These are phyloP conservation scores for Drosophila mojavensis DNA, from an alignment of 1,140 invertebrate genomes.

Conservation along the genomic window DNA sequence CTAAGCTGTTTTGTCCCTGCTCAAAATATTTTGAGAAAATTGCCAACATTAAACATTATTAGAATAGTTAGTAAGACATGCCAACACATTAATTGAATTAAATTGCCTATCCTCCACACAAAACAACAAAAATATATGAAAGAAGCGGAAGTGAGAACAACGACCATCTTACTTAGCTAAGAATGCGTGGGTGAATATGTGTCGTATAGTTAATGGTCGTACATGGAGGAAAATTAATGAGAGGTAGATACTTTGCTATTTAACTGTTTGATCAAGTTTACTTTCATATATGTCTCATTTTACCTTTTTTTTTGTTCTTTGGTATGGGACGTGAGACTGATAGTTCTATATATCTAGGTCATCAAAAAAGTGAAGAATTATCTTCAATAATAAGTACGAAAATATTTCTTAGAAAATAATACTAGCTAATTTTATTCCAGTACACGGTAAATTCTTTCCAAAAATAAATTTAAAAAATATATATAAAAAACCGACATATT, in stretches of 20 bases:
- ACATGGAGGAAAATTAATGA: neutral
- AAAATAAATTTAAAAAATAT: neutral
- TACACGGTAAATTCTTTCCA: slow-evolving; percentile 19
- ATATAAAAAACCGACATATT: neutral
- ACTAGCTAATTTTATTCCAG: slow-evolving; percentile 68
- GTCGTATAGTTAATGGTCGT: too few species aligned
- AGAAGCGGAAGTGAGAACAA: too few species aligned
- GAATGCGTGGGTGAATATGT: too few species aligned
- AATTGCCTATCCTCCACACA: neutral
- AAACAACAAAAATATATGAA: too few species aligned
- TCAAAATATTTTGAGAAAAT: neutral
- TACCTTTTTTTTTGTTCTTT: slow-evolving; percentile 53
- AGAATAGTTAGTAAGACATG: slow-evolving; percentile 6
- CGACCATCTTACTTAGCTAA: too few species aligned
- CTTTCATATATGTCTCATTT: slow-evolving; percentile 27
- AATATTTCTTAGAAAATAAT: slow-evolving; percentile 63
- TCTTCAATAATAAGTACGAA: slow-evolving; percentile 44
- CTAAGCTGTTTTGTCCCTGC: slow-evolving; percentile 15
- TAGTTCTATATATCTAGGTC: slow-evolving; percentile 81
- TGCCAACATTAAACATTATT: slow-evolving; percentile 6
- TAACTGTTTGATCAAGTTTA: slow-evolving; percentile 15
- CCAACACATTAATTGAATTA: neutral
- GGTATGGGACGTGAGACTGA: slow-evolving; percentile 83
- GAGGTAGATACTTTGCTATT: slow-evolving; percentile 8
- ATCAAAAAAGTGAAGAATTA: slow-evolving; percentile 50